Base-by-base conservation (phyloP, 2,797 vertebrate genomes). In the Parambassis ranga region DNA sequence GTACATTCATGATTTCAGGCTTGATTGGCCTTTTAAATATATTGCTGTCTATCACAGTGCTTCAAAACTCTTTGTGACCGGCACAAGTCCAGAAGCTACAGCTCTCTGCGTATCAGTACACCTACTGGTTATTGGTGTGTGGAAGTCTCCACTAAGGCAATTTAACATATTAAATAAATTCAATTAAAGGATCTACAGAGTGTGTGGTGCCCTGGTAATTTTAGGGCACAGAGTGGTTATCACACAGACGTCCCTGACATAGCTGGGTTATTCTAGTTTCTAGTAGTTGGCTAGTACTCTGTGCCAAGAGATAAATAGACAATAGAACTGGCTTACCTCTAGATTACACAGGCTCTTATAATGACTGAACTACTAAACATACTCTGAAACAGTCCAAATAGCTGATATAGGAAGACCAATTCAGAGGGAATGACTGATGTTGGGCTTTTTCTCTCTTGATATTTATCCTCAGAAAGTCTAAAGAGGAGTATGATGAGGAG, bases 401-500 rank as follows among this genome's bases (percentile, higher is more conserved):
- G n/a, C 4, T 33, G 14, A 7, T 30, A 20, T 14, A 49, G 9
- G 37, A 18, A 0, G 1, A n/a, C 2, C 38, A 41, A 58, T 27
- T 37, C 6, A 48, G 16, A 13, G 8, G 38, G 18, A 23, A 22
- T 20, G 4, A 14, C 4, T 38, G 2, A 26, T 19, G 2, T 18
- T 8, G 13, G 3, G 11, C 24, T 13, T 15, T 42, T 18, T 23
- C 14, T 49, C 23, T 32, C 18, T 8, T 7, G 1, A 15, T 33
- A 26, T 32, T 22, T 62, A 23, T 53, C 30, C 62, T 27, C 84
- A 99, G 97, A 75, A 93, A 95, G 79, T 98, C 96, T 5, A 98
- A 96, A 81, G 95, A 98, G 71, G 97, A 99, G 76, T 99, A 99
- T 57, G 97, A 98, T 23, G 87, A 92, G 70, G 95, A 98, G 65